Evolutionary conservation across 2,797 vertebrate genomes (phyloP).

Genomic region (Notamacropus eugenii): DNA sequence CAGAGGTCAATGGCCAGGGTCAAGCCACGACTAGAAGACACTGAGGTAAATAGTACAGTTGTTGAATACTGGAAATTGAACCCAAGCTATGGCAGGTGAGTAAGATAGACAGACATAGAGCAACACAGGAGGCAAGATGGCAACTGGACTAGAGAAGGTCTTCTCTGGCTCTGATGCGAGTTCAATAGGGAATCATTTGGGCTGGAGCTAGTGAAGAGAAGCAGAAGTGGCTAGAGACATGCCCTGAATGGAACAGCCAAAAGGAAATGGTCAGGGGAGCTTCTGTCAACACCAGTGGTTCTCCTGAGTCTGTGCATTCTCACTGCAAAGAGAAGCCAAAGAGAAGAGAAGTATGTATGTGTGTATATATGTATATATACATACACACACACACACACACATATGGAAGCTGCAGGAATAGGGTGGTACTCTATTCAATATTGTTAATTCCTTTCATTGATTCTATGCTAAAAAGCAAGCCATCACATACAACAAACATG

Average conservation of each 20-base stretch:
- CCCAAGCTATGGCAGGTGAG: background rate
- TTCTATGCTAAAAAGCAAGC: background rate
- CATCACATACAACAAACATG: background rate
- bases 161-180: background rate
- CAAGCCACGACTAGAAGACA: background rate
- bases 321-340: background rate
- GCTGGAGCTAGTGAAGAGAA: background rate
- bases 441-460: too few species aligned
- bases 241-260: background rate
- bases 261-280: background rate
- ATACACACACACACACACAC: too few species aligned
- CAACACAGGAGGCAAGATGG: background rate
- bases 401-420: background rate
- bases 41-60: background rate
- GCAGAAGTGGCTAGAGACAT: background rate
- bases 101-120: background rate
- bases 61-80: background rate
- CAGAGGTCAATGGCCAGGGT: background rate
- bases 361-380: too few species aligned
- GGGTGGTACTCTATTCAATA: too few species aligned
- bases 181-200: background rate
- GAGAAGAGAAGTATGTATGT: background rate
- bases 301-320: background rate
- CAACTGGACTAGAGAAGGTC: background rate
- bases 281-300: background rate